Conservation (phyloP, 2,113 vertebrate species). For the Lasiurus cinereus region DNA sequence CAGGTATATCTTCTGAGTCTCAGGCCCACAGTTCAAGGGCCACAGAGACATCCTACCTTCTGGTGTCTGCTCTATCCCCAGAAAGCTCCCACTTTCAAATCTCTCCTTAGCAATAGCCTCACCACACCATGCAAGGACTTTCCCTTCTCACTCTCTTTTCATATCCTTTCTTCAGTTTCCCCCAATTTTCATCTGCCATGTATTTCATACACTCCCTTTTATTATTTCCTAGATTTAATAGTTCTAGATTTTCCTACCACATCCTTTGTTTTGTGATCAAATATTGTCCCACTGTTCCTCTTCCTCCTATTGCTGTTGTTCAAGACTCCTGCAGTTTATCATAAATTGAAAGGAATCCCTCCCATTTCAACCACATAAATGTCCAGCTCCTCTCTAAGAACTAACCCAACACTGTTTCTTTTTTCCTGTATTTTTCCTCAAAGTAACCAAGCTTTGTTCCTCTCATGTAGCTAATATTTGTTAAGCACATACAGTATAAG, state of each 20-base stretch:
- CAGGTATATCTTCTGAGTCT: neutral
- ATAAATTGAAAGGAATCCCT: neutral
- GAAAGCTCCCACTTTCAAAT: neutral
- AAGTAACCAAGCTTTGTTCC: neutral
- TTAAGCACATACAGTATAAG: no score
- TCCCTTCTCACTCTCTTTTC: neutral
- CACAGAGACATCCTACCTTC: neutral
- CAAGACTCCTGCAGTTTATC: neutral
- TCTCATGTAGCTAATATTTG: neutral
- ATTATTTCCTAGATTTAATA: neutral
- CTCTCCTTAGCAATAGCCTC: neutral
- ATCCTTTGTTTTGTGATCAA: neutral
- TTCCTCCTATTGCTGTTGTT: neutral
- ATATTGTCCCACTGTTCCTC: neutral
- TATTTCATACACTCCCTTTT: neutral
- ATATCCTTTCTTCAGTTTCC: neutral
- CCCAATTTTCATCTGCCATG: neutral
- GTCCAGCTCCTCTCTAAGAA: neutral
- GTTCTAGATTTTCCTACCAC: neutral
- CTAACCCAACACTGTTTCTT: neutral
- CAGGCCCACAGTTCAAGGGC: accelerated
- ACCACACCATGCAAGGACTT: accelerated
- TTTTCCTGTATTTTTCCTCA: neutral
- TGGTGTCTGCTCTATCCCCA: neutral
- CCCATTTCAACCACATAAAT: neutral